Percentiles rank a stretch among this genome's conserved stretches.
These are phyloP conservation scores for Sarcophaga variegata DNA, from an alignment of 2,888 invertebrate genomes.

Conservation along the genomic window DNA sequence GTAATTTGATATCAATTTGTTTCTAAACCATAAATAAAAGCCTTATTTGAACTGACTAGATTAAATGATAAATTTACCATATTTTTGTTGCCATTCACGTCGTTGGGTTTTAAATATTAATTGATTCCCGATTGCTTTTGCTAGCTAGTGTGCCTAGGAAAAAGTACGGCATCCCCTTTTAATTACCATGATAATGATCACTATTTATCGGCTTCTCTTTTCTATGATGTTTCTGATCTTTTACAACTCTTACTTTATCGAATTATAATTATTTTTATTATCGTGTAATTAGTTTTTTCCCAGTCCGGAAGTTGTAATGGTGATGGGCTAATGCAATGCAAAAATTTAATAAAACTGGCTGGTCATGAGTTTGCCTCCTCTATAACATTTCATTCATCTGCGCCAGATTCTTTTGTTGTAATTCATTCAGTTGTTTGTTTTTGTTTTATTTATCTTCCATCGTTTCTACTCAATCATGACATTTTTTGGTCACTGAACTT, in stretches of 20 bases:
- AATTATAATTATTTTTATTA: not conserved
- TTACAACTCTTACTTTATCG: not conserved
- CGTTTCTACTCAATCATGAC: slow-evolving; percentile 27
- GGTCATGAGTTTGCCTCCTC: slow-evolving; percentile 60
- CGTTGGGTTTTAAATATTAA: too few relatives aligned
- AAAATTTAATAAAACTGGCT: slow-evolving; percentile 58
- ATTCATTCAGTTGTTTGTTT: slow-evolving; percentile 40
- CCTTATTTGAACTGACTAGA: too few relatives aligned
- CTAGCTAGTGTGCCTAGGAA: too few relatives aligned
- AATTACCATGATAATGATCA: too few relatives aligned
- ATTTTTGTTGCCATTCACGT: too few relatives aligned
- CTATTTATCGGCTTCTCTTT: not conserved
- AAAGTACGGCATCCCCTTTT: too few relatives aligned
- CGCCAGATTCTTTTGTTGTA: slow-evolving; percentile 8
- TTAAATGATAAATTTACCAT: too few relatives aligned
- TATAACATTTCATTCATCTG: slow-evolving; percentile 38
- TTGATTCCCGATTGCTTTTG: too few relatives aligned
- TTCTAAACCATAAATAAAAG: too few relatives aligned
- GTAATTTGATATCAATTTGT: too few relatives aligned
- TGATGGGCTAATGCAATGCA: slow-evolving; percentile 54
- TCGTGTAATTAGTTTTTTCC: slow-evolving; percentile 31
- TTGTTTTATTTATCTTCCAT: slow-evolving; percentile 16
- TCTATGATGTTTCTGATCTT: not conserved
- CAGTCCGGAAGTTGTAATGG: slow-evolving; percentile 45
- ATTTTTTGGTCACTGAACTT: slow-evolving; percentile 62